phyloP scores from a whole-genome alignment of 2,797 vertebrate species.

The Pempheris klunzingeri region DNA sequence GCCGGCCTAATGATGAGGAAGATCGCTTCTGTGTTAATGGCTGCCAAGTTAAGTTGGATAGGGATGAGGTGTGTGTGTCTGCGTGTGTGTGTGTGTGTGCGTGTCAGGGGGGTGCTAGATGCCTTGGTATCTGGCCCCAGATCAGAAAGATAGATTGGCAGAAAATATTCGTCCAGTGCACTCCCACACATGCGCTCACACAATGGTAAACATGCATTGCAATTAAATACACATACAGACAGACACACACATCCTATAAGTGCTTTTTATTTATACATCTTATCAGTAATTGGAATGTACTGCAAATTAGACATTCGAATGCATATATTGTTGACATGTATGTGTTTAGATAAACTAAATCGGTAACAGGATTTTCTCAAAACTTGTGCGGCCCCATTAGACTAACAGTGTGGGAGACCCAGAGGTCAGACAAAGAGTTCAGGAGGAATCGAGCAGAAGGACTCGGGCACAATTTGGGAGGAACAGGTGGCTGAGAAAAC shows the following conservation, averaged over 20 bases:
- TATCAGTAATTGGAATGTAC: background rate
- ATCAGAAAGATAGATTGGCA: slow-evolving; percentile 74
- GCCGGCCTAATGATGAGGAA: slow-evolving; percentile 79
- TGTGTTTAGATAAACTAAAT: background rate
- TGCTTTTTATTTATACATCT: background rate
- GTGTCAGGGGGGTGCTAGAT: slow-evolving; percentile 40
- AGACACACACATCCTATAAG: background rate
- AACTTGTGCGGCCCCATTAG: background rate
- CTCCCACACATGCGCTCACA: slow-evolving; percentile 48
- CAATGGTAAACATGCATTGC: background rate
- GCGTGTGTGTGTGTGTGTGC: slow-evolving; percentile 19
- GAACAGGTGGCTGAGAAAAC: no score
- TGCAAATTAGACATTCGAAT: slow-evolving; percentile 1
- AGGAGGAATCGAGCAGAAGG: no score
- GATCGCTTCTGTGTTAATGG: slow-evolving; percentile 68
- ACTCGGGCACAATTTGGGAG: no score
- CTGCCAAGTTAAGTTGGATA: slow-evolving; percentile 67
- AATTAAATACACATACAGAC: background rate
- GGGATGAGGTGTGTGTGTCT: slow-evolving; percentile 20
- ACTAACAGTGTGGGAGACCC: background rate
- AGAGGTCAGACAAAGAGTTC: slow-evolving; percentile 5
- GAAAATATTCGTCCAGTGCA: slow-evolving; percentile 41
- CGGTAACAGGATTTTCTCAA: background rate
- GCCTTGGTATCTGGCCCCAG: slow-evolving; percentile 61
- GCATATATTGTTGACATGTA: background rate